A percentile compares a stretch with the other conserved stretches of the same genome.
Evolutionary conservation across 2,113 vertebrate species (phyloP).

Genomic region (Hydrolagus affinis): DNA sequence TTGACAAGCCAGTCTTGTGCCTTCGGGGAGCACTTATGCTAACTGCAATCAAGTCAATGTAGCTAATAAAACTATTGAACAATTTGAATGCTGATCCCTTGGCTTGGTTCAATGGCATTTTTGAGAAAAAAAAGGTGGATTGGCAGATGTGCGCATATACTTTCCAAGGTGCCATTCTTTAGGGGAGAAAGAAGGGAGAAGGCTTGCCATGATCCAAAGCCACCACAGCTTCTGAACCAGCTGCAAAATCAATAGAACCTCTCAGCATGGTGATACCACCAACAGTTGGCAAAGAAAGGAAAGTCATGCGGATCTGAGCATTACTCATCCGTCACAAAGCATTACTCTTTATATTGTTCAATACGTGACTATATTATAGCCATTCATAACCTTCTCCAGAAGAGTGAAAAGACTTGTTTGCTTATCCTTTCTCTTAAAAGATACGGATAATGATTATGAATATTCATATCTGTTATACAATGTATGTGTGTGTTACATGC

Average conservation of each 20-base stretch:
- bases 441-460: too few relatives aligned
- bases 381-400: not conserved
- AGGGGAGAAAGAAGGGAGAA: too few relatives aligned
- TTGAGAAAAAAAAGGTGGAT: not conserved
- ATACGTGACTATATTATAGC: not conserved
- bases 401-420: not conserved
- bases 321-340: not conserved
- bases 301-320: not conserved
- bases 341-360: too few relatives aligned
- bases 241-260: not conserved
- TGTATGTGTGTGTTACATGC: too few relatives aligned
- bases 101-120: not conserved
- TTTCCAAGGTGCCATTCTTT: not conserved
- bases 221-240: not conserved
- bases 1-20: constrained; percentile 23
- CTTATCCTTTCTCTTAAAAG: not conserved
- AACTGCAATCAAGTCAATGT: not conserved
- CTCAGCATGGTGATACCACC: not conserved
- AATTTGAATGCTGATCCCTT: not conserved
- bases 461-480: too few relatives aligned
- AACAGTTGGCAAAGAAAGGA: not conserved
- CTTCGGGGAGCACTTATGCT: constrained; percentile 23
- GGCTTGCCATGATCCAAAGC: not conserved
- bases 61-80: constrained; percentile 4
- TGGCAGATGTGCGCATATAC: not conserved